These are phyloP conservation scores for Bovichtus diacanthus DNA, from an alignment of 2,797 vertebrate species.

Conservation along the genomic window DNA sequence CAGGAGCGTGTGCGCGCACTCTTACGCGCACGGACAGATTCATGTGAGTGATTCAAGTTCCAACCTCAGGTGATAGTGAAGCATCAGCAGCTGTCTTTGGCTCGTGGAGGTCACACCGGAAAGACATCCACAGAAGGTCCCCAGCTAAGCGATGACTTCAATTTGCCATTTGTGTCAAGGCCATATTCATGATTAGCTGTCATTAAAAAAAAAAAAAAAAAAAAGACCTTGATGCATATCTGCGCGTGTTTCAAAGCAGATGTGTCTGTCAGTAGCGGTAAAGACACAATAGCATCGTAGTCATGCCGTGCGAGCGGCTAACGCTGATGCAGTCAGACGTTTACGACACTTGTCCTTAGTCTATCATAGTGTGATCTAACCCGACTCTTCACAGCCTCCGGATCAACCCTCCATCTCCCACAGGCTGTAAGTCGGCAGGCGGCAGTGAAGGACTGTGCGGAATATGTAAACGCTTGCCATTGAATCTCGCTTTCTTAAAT, in stretches of 20 bases:
- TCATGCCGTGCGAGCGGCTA: slow-evolving; percentile 11
- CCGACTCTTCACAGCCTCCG: slow-evolving; percentile 34
- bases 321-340: slow-evolving; percentile 14
- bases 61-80: slow-evolving; percentile 26
- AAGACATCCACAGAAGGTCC: slow-evolving; percentile 2
- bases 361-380: slow-evolving; percentile 38
- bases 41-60: neutral
- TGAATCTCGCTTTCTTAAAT: slow-evolving; percentile 85
- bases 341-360: slow-evolving; percentile 39
- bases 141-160: neutral
- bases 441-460: slow-evolving; percentile 60
- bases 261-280: neutral
- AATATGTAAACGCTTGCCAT: slow-evolving; percentile 82
- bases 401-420: slow-evolving; percentile 56
- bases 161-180: neutral
- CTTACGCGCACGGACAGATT: neutral
- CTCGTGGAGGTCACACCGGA: slow-evolving; percentile 22
- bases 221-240: neutral
- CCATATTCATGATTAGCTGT: neutral
- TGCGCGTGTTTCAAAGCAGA: slow-evolving; percentile 15
- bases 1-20: neutral
- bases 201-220: too few relatives aligned
- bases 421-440: slow-evolving; percentile 46
- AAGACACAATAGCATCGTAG: slow-evolving; percentile 7
- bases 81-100: slow-evolving; percentile 9